Base-by-base conservation (phyloP, 2,888 invertebrate species). In the Oligia strigilis region DNA sequence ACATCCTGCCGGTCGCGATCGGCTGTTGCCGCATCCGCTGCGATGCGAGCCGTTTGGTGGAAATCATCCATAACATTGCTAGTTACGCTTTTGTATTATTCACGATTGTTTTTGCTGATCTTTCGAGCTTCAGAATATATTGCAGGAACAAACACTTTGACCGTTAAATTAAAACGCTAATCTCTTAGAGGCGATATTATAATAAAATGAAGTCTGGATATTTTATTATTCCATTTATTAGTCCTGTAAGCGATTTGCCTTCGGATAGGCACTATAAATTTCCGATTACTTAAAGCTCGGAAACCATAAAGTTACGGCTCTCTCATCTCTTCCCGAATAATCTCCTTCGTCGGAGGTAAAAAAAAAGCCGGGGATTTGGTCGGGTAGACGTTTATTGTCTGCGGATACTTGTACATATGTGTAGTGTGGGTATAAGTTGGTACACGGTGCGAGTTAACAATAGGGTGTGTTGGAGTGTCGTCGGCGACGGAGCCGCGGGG, bases 31-130 rank as follows among this genome's bases (percentile, higher is more conserved):
- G 5, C 40, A 40, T 40, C 40, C 40, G 40, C 4, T 40, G 40
- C 40, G 40, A 40, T 40, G 40, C 40, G 40, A 40, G 40, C 40
- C 40, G 40, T 40, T 40, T 40, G 40, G 40, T 40, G 5, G 40
- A 40, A 40, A 40, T 40, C 40, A 40, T 40, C 40, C 40, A 5
- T 40, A 90, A 90, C 91, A 91, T 90, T 85, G 85, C 89, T 91
- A 92, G 90, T 90, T 89, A 90, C 86, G 89, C 87, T 87, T 90
- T 91, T 90, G 90, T 90, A 89, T 90, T 91, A 89, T 89, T 86
- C 89, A 89, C 90, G 88, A 92, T 92, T 91, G 92, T 90, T 90
- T 92, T 92, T 90, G 89, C 91, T 90, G 85, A 88, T 87, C 88
- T 79, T 79, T 74, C 70, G 58, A 65, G 66, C 52, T 62, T 69